A percentile compares a stretch with the other conserved stretches of the same genome.
Evolutionary conservation across 1,140 invertebrate species (phyloP).

Genomic region (Callitettix versicolor): DNA sequence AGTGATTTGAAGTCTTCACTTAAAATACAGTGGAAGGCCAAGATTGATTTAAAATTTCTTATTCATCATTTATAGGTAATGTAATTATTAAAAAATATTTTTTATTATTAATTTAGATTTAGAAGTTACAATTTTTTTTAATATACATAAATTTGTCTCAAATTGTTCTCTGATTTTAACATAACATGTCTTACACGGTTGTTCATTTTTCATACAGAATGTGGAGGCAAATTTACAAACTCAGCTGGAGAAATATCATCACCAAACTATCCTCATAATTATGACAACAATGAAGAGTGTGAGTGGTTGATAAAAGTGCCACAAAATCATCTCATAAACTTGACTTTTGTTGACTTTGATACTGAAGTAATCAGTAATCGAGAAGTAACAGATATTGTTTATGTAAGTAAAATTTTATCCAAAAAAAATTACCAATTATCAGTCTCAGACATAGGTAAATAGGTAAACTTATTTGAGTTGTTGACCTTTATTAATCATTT

Average conservation of each 20-base stretch:
- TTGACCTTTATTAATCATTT: too few species aligned
- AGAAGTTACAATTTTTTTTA: not conserved
- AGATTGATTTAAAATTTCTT: too few species aligned
- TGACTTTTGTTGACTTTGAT: constrained; percentile 62
- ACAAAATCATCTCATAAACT: constrained; percentile 51
- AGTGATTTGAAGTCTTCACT: too few species aligned
- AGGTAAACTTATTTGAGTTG: too few species aligned
- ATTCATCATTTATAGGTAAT: too few species aligned
- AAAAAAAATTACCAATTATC: too few species aligned
- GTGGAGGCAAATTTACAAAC: constrained; percentile 57
- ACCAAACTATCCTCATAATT: constrained; percentile 69
- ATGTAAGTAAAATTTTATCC: constrained; percentile 18
- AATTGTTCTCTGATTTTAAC: not conserved
- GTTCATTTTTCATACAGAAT: constrained; percentile 39
- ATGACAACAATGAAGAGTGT: constrained; percentile 54
- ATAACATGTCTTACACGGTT: not conserved
- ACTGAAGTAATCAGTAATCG: constrained; percentile 41
- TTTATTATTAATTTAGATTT: not conserved
- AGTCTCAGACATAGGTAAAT: too few species aligned
- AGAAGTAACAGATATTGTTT: constrained; percentile 31
- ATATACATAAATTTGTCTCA: not conserved
- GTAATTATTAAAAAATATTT: too few species aligned
- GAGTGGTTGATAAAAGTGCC: constrained; percentile 67
- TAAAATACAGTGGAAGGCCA: too few species aligned
- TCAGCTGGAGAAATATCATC: constrained; percentile 60